Evolutionary conservation across 2,113 vertebrate species (phyloP), one percentile per base, ranked within the genome.

Genomic region (Zingel zingel): DNA sequence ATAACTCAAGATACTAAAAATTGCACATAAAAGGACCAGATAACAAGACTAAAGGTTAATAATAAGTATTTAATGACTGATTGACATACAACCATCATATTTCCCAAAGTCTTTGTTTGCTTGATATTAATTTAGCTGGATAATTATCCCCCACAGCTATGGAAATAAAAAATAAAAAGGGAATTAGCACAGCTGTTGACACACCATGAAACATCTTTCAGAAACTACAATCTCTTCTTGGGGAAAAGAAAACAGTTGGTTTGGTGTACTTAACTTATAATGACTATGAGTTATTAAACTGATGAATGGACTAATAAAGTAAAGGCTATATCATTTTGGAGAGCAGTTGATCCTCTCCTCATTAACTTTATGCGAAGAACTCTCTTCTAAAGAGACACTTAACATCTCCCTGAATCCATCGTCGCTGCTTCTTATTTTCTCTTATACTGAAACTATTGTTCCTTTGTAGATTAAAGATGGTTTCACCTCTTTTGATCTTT

Each of bases 141-240:
- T 50, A 36, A 70, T 50, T 57, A 23, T 19, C 11, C 16, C 51
- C n/a, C 27, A 2, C 27, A 64, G 57, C 58, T 25, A n/a, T 57
- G 12, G 18, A 58, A 39, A 51, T 13, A 19, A 14, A 25, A 27
- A 19, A 19, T 23, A 15, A 78, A 62, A 62, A 16, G 19, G 10
- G 6, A 62, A 19, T 7, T 10, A 21, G 3, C 33, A 69, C 45
- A 83, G 67, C 81, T 83, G 67, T 43, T 53, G 59, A 71, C 30
- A 48, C 5, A 18, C n/a, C n/a, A 21, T 27, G 36, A 66, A 65
- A 56, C 58, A 36, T 23, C 25, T 58, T 66, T 50, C 25, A 67
- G 15, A 69, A 69, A 27, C 56, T 19, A 63, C 3, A 7, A 1
- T 51, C 30, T 61, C 6, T 47, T 9, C 4, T 23, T 5, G 6